phyloP scores from a whole-genome alignment of 2,113 vertebrate species.

The Lota lota region DNA sequence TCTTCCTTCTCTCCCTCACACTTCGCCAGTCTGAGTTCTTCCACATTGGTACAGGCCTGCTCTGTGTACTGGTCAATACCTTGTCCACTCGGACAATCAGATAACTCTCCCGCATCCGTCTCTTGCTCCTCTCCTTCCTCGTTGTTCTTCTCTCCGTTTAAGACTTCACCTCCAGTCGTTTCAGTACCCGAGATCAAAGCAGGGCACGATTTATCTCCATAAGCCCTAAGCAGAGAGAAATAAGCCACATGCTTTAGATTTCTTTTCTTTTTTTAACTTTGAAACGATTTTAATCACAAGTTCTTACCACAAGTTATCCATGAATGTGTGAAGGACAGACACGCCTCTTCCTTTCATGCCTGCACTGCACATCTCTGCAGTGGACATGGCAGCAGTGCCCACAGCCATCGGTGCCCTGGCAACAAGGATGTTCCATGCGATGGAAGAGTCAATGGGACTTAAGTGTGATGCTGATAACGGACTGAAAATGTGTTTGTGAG shows the following conservation, averaged over 20 bases:
- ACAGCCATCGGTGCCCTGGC: conserved; percentile 87
- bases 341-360: conserved; percentile 94
- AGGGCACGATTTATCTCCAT: conserved; percentile 87
- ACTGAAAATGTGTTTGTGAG: background rate
- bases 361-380: conserved; percentile 80
- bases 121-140: conserved; percentile 21
- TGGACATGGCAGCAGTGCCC: conserved; percentile 83
- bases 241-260: background rate
- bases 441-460: background rate
- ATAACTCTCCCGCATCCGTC: conserved; percentile 40
- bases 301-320: conserved; percentile 89
- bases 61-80: conserved; percentile 22
- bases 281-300: background rate
- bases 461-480: background rate
- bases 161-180: conserved; percentile 18
- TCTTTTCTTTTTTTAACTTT: too few relatives aligned
- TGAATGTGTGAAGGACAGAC: conserved; percentile 85
- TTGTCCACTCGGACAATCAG: background rate
- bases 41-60: conserved; percentile 39
- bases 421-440: conserved; percentile 8
- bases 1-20: conserved; percentile 33
- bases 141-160: conserved; percentile 37
- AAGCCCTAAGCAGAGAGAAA: conserved; percentile 71
- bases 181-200: conserved; percentile 76
- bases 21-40: conserved; percentile 54